Evolutionary conservation across 2,113 vertebrate species (phyloP).

Genomic region (Asarcornis scutulata): DNA sequence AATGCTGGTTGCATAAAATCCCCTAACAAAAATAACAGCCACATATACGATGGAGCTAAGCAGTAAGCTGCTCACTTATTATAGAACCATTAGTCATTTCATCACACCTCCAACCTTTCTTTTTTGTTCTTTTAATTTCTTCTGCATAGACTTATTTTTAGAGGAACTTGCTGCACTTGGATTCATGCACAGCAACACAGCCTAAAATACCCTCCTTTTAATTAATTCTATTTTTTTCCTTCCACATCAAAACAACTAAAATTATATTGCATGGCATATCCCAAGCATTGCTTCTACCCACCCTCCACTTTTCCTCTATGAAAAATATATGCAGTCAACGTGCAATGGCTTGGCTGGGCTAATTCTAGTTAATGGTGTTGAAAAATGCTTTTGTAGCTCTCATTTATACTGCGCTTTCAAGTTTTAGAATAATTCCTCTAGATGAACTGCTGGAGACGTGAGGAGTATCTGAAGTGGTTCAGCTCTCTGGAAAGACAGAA

Average conservation of each 20-base stretch:
- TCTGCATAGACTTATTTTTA: conserved; percentile 37
- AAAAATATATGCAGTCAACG: not conserved
- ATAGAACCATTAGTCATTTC: conserved; percentile 57
- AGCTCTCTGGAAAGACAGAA: not conserved
- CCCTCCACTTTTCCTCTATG: not conserved
- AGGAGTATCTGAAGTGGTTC: not conserved
- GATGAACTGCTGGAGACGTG: not conserved
- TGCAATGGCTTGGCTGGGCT: not conserved
- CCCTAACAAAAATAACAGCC: not conserved
- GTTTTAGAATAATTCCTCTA: not conserved
- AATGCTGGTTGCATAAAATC: not conserved
- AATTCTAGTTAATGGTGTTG: not conserved
- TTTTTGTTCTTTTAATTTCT: conserved; percentile 60
- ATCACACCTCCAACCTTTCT: conserved; percentile 65
- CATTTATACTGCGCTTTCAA: not conserved
- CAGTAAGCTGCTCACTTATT: conserved; percentile 29
- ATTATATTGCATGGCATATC: not conserved
- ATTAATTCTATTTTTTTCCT: not conserved
- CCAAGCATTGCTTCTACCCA: conserved; percentile 11
- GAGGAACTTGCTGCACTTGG: conserved; percentile 26
- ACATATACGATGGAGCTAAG: not conserved
- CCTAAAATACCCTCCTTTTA: conserved; percentile 50
- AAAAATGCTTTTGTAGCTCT: not conserved
- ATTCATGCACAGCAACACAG: not conserved
- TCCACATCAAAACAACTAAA: conserved; percentile 58